Percentiles rank a stretch among this genome's conserved stretches.
Evolutionary conservation across 2,113 vertebrate genomes (phyloP).

Genomic region (Syngnathus scovelli): DNA sequence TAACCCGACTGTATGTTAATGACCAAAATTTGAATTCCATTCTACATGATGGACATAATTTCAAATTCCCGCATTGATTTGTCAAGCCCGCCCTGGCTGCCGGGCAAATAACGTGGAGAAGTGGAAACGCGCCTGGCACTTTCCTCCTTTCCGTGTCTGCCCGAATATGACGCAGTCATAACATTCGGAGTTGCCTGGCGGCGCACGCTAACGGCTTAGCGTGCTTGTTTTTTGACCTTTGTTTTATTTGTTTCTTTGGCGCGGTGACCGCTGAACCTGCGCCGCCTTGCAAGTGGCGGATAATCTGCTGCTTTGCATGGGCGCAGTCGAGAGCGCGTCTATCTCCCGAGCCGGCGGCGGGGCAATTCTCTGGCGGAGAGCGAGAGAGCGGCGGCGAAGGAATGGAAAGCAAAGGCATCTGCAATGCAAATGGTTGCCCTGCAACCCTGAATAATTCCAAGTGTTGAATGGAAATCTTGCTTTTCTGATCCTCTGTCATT

Average conservation of each 20-base stretch:
- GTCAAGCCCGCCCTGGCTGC: neutral
- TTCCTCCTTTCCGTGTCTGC: neutral
- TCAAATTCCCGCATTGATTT: neutral
- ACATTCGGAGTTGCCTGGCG: conserved; percentile 32
- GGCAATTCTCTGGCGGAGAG: conserved; percentile 40
- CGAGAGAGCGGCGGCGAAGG: conserved; percentile 16
- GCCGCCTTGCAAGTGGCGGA: conserved; percentile 52
- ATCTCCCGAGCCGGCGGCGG: conserved; percentile 57
- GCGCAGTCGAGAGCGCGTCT: conserved; percentile 43
- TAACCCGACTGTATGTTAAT: too few relatives aligned
- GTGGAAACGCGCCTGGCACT: conserved; percentile 24
- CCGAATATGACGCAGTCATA: conserved; percentile 45
- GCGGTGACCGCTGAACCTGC: conserved; percentile 53
- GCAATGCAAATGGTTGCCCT: conserved; percentile 69
- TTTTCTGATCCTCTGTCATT: conserved; percentile 69
- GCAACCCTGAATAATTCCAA: conserved; percentile 73
- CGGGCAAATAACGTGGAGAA: neutral
- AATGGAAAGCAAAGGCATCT: conserved; percentile 57
- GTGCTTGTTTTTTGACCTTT: conserved; percentile 56
- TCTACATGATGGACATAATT: neutral
- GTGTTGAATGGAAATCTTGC: conserved; percentile 70
- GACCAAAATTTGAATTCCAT: neutral
- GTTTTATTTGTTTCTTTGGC: conserved; percentile 65
- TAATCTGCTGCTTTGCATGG: conserved; percentile 68
- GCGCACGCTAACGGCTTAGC: conserved; percentile 38